Evolutionary conservation across 2,113 vertebrate species (phyloP).

Genomic region (Notarius quadriscutis): DNA sequence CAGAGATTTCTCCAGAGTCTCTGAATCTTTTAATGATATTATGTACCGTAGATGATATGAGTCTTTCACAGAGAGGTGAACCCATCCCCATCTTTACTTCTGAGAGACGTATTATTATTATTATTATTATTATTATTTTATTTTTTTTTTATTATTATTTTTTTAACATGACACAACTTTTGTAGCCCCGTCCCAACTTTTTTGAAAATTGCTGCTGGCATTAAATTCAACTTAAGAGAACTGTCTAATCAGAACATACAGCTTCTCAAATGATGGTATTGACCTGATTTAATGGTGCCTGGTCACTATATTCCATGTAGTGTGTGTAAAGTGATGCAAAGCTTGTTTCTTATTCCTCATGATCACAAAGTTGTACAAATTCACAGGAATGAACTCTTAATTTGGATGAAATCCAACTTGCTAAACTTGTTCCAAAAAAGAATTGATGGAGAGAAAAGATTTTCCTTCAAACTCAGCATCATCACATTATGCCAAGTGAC

Average conservation of each 20-base stretch:
- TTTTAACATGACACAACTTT: too few species aligned
- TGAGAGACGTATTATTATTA: too few species aligned
- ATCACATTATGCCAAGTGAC: not conserved
- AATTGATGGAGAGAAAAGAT: not conserved
- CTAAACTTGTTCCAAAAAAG: not conserved
- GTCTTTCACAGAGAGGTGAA: too few species aligned
- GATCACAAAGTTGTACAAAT: not conserved
- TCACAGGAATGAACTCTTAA: not conserved
- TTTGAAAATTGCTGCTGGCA: too few species aligned
- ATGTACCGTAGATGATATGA: too few species aligned
- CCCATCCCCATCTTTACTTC: too few species aligned
- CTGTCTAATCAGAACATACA: slow-evolving; percentile 19
- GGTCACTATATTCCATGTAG: not conserved
- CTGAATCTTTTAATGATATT: too few species aligned
- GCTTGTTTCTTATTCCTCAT: not conserved
- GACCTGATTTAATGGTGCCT: not conserved
- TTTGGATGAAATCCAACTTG: not conserved
- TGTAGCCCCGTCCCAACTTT: too few species aligned
- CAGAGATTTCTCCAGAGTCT: too few species aligned
- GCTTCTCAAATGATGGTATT: not conserved
- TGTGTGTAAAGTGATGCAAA: not conserved
- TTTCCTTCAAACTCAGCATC: not conserved
- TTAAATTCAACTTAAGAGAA: not conserved
- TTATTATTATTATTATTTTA: too few species aligned
- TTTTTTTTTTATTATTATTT: too few species aligned